Evolutionary conservation across 2,888 invertebrate species (phyloP), one percentile per base, ranked within the genome.

Genomic region (Cephalotes varians): DNA sequence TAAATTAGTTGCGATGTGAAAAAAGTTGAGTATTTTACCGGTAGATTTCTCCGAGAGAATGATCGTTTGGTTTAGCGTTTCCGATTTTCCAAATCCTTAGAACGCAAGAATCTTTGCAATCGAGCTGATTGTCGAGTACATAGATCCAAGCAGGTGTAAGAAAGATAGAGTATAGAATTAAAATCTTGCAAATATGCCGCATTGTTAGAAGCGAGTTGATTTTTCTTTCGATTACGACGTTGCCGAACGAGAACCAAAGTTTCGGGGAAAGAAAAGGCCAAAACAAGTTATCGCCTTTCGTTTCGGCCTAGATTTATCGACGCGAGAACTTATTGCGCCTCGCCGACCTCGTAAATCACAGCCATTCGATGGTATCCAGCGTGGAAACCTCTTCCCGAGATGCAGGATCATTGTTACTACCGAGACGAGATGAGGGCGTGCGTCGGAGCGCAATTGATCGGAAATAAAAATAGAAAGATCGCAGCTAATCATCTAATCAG

Each of bases 261-360:
- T 85, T 87, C 72, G 44, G 31, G 64, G 54, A 77, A 67, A 56
- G 77, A 80, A 25, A 79, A 77, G 82, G 82, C 84, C 90, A 81
- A 88, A 90, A 89, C 89, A 84, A 88, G 88, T 88, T 89, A 90
- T 86, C 86, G 84, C 81, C 80, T 82, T 85, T 67, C 82, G 82
- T 82, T 49, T 56, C 72, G 62, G 83, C 84, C 79, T 81, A 86
- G 86, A 89, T 89, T 89, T 89, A 89, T 90, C 83, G 88, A 81
- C 79, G 84, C 58, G 71, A 69, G 72, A 86, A 85, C 88, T 90
- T 89, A 90, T 88, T 86, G 90, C 82, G 69, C 79, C 62, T 67
- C 84, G 79, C 62, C 34, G 65, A 60, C 72, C 81, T 82, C 88
- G 85, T 89, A 89, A 89, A 90, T 89, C 89, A 85, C 84, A 60